A percentile compares a stretch with the other conserved stretches of the same genome.
phyloP scores from a whole-genome alignment of 2,888 invertebrate genomes.

The Merodon equestris region DNA sequence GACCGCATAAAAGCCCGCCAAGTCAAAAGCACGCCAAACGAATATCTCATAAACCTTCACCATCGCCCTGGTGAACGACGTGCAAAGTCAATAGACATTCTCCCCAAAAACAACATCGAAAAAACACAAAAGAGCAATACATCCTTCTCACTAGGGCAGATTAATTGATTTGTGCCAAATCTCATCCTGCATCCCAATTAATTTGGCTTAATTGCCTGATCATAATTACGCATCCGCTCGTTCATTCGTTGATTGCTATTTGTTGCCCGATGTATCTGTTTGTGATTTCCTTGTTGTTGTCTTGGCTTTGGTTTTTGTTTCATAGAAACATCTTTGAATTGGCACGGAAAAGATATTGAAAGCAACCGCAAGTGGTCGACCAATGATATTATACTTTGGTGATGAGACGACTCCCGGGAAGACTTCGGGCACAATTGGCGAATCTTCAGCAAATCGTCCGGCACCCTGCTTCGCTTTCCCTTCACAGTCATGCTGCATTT shows the following conservation, averaged over 20 bases:
- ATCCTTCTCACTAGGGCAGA: constrained; percentile 35
- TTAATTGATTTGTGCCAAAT: constrained; percentile 67
- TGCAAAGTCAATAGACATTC: too few relatives aligned
- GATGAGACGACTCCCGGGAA: too few relatives aligned
- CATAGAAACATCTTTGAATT: constrained; percentile 30
- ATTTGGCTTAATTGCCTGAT: constrained; percentile 62
- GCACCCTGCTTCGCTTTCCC: not conserved
- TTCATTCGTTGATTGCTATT: constrained; percentile 21
- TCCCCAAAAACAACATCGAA: too few relatives aligned
- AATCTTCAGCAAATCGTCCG: constrained; percentile 55
- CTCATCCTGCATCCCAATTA: constrained; percentile 62
- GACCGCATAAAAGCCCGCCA: too few relatives aligned
- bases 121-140: too few relatives aligned
- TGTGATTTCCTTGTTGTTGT: constrained; percentile 52
- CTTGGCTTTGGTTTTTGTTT: constrained; percentile 19
- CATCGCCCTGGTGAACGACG: too few relatives aligned
- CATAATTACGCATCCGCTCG: constrained; percentile 60
- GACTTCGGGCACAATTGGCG: constrained; percentile 12
- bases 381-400: too few relatives aligned
- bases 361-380: too few relatives aligned
- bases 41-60: too few relatives aligned
- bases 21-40: too few relatives aligned
- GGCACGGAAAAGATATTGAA: constrained; percentile 44
- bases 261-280: constrained; percentile 19
- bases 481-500: constrained; percentile 2